Percentiles rank a stretch among this genome's conserved stretches.
Conservation (phyloP, 2,113 vertebrate genomes). For the Noturus placidus region DNA sequence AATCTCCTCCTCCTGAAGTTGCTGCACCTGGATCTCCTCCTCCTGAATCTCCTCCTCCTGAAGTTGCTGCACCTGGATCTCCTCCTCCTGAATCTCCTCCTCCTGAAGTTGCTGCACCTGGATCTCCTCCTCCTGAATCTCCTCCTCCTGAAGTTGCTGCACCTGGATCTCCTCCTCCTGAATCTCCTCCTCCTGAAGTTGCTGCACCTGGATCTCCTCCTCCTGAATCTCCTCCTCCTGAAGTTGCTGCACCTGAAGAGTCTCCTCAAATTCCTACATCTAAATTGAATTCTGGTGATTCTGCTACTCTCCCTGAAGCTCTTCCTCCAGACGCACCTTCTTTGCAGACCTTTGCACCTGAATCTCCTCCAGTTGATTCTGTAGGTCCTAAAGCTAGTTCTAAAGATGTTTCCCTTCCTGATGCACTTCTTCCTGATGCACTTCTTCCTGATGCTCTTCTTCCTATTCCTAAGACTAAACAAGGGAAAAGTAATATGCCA, state of each 20-base stretch:
- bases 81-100: no score
- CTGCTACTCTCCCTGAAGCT: neutral
- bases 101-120: no score
- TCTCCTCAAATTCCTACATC: neutral
- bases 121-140: no score
- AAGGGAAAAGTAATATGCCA: slow-evolving; percentile 28
- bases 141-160: no score
- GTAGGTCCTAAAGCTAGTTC: neutral
- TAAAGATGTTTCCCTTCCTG: slow-evolving; percentile 13
- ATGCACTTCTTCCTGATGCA: slow-evolving; percentile 3
- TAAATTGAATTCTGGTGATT: neutral
- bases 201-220: no score
- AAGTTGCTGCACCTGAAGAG: neutral
- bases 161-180: no score
- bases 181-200: neutral
- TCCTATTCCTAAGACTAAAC: slow-evolving; percentile 13
- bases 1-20: no score
- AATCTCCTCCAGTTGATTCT: neutral
- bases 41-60: no score
- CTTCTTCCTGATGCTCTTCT: slow-evolving; percentile 10
- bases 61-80: no score
- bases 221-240: neutral
- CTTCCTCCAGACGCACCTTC: neutral
- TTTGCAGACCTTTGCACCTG: neutral
- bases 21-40: no score